Evolutionary conservation across 2,797 vertebrate species (phyloP), one percentile per base, ranked within the genome.

Genomic region (Scomberomorus guttatus): DNA sequence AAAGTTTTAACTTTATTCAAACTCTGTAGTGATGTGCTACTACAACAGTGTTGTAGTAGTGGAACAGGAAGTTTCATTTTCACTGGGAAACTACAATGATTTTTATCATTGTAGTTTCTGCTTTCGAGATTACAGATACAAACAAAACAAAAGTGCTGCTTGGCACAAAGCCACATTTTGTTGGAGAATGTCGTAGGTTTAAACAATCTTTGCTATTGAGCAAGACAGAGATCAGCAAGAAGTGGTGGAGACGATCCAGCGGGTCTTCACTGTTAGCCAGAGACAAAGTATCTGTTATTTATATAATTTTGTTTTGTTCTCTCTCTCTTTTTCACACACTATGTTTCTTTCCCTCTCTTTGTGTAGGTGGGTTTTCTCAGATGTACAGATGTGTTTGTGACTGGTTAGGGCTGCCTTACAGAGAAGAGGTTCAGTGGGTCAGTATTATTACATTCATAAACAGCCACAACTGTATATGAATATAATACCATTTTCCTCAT

Each of bases 371-470:
- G 52, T 99, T 99, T 95, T 99, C 98, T 2, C 98, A 97, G 93
- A 97, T 98, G 96, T 99, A 99, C 83, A 96, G 96, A 48, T 99
- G 97, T 90, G 97, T 98, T 64, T 99, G 98, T 91, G 98, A 99
- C 88, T 99, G 97, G 97, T 94, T 99, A 80, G 97, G 97, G 3
- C 95, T 97, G 88, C 96, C 97, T 0, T 97, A 99, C 89, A 95
- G 96, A 91, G 98, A 99, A 76, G 98, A 99, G 89, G 98, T 99
- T 27, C 98, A 99, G 67, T 99, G 98, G 98, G 98, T 99, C 88
- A 95, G 97, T 95, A 77, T 55, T 3, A 48, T 18, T 34, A 14
- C 22, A 14, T 60, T 75, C 6, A 63, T 79, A 62, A 1, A 67
- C 22, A 46, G 3, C 20, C 10, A 25, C 34, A 70, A 22, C 34